A percentile compares a stretch with the other conserved stretches of the same genome.
These are phyloP conservation scores for Pseudorhiza aurosa DNA, from an alignment of 30 jellyfish, hydroid and myxozoan genomes.

Conservation along the genomic window DNA sequence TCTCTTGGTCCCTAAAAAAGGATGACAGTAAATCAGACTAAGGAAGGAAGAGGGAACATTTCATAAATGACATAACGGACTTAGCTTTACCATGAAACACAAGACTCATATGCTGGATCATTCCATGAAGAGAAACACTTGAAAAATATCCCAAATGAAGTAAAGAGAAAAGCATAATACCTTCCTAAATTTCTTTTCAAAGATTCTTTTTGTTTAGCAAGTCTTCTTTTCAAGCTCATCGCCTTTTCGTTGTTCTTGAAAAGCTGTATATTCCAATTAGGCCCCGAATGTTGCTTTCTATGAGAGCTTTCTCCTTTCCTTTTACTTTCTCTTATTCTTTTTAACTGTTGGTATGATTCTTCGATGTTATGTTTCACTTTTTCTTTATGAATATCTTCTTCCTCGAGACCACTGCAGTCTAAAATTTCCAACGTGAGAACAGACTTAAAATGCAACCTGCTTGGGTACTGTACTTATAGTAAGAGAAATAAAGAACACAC, in stretches of 20 bases:
- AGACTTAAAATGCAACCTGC: too few relatives aligned
- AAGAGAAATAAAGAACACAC: too few relatives aligned
- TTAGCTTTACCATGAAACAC: too few relatives aligned
- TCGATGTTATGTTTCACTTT: slow-evolving; percentile 53
- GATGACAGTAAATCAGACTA: too few relatives aligned
- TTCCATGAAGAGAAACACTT: too few relatives aligned
- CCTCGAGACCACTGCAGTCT: not conserved
- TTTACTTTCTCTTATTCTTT: slow-evolving; percentile 43
- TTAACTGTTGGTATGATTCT: slow-evolving; percentile 70
- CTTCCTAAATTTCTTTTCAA: slow-evolving; percentile 81
- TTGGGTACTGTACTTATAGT: too few relatives aligned
- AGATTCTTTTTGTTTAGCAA: slow-evolving; percentile 62
- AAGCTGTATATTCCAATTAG: slow-evolving; percentile 62
- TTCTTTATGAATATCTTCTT: slow-evolving; percentile 1
- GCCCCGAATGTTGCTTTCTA: slow-evolving; percentile 2
- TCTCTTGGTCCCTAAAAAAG: slow-evolving; percentile 33
- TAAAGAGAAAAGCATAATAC: not conserved
- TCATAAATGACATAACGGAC: too few relatives aligned
- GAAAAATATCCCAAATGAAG: too few relatives aligned
- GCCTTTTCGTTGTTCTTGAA: slow-evolving; percentile 72
- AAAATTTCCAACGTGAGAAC: not conserved
- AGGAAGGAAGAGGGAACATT: too few relatives aligned
- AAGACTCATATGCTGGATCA: too few relatives aligned
- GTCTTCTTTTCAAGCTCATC: slow-evolving; percentile 34
- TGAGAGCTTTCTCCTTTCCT: slow-evolving; percentile 37